Evolutionary conservation across 2,888 invertebrate species (phyloP), one percentile per base, ranked within the genome.

Genomic region (Brachylomia viminalis): DNA sequence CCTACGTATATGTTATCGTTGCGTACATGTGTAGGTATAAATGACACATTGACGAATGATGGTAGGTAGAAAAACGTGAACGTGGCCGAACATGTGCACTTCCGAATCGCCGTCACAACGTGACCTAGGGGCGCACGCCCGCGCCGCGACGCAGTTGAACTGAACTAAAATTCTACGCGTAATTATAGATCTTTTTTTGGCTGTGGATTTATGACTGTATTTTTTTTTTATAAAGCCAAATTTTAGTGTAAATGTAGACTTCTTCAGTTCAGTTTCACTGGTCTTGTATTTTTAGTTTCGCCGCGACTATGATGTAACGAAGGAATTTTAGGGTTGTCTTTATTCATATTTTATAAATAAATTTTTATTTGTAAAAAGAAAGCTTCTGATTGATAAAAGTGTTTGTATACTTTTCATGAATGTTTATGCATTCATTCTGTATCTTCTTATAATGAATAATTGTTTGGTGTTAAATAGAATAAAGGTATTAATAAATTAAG

Each of bases 1-100:
- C 49, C 27, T 54, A 61, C 6, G 2, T 47, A 62, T 27, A 67
- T 23, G 68, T 68, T 73, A 80, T 80, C 70, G 61, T 62, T 33
- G 33, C 42, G 33, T 59, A 47, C 27, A 58, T 71, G 33, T 56
- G 59, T 69, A 54, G n/a, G 38, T 80, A 49, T 47, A 42, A 38
- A 52, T 74, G 74, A 80, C 79, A 83, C 72, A 81, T 77, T 79
- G 64, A 76, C 77, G 42, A 82, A 78, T 77, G 78, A 72, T 77
- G 13, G 72, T 77, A 75, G n/a, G 72, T 73, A 82, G 47, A 76
- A 78, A 75, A 84, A 85, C 86, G 86, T 79, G 77, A 69, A 67
- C 91, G 90, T 91, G 91, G 72, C 52, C 56, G n/a, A 84, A 83
- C 89, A 90, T 90, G 91, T 90, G 91, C 90, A 88, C 77, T 87